These are phyloP conservation scores for Heliconius hewitsoni DNA, from an alignment of 1,140 invertebrate genomes.

Conservation along the genomic window DNA sequence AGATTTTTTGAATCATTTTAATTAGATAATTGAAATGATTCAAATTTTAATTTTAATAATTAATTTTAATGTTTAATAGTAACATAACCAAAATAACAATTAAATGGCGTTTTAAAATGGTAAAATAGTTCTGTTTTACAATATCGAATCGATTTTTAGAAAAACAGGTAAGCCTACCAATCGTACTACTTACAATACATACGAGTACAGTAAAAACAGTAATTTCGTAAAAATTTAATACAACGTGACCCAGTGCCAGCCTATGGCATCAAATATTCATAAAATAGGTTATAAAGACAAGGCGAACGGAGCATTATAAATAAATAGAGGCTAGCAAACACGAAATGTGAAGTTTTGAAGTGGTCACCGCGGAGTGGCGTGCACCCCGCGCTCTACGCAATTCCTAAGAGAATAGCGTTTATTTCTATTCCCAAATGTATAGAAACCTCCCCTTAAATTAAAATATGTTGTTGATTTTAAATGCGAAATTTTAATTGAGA, in stretches of 20 bases:
- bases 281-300: constrained; percentile 23
- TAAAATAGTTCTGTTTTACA: too few relatives aligned
- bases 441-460: constrained; percentile 20
- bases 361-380: constrained; percentile 45
- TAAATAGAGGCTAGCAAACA: constrained; percentile 48
- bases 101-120: too few relatives aligned
- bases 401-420: constrained; percentile 39
- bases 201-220: background rate
- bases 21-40: too few relatives aligned
- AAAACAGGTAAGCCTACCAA: too few relatives aligned
- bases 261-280: constrained; percentile 22
- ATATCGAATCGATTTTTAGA: too few relatives aligned
- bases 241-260: background rate
- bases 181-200: background rate
- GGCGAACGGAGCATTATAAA: constrained; percentile 35
- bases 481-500: background rate
- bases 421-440: constrained; percentile 32
- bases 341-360: constrained; percentile 28
- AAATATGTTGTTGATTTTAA: constrained; percentile 10
- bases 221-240: background rate
- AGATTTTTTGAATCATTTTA: too few relatives aligned
- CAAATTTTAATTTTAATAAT: too few relatives aligned
- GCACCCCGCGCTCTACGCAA: constrained; percentile 36
- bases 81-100: too few relatives aligned
- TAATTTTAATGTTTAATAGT: too few relatives aligned